Base-by-base conservation (phyloP, 2,797 vertebrate genomes). In the Chloroceryle amazona region DNA sequence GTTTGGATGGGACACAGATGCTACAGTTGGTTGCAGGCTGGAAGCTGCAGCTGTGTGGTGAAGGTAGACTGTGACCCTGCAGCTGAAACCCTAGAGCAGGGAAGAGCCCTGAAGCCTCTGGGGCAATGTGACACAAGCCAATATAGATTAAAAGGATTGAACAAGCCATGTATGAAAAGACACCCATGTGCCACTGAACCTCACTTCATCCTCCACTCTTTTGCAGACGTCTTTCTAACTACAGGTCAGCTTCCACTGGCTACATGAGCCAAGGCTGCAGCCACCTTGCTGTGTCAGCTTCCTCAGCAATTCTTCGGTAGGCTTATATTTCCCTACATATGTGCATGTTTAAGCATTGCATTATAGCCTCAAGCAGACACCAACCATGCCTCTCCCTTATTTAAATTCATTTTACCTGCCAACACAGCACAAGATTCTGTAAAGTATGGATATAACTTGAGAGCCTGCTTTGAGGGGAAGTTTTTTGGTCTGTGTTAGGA, bases 381-480 rank as follows among this genome's bases (percentile, higher is more conserved):
- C 55, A 81, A 3, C 28, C 33, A 29, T 29, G 25, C 16, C 73
- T 94, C 55, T 93, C 58, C 37, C 73, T 62, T 44, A 71, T 61
- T 91, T 90, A 72, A 81, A 88, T 82, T 87, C 5, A 80, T 71
- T 89, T 70, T n/a, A 84, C 51, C 31, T 91, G 66, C 62, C 76
- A 89, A 49, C 33, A 42, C 22, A 80, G 66, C 51, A 73, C 39
- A 81, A 49, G 47, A 3, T 62, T 84, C 73, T 80, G 44, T 62
- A 52, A 23, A n/a, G 9, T 25, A 39, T 7, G 16, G 19, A 18
- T 84, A 5, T 60, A 63, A 70, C 47, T 23, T 23, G 54, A 95
- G 47, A 13, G 68, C 5, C 12, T 57, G 51, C 35, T 88, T 73
- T 66, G 7, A 13, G 13, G 39, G 47, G 41, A 33, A 26, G 16